phyloP scores from a whole-genome alignment of 2,797 vertebrate species.

The Lepus townsendii region DNA sequence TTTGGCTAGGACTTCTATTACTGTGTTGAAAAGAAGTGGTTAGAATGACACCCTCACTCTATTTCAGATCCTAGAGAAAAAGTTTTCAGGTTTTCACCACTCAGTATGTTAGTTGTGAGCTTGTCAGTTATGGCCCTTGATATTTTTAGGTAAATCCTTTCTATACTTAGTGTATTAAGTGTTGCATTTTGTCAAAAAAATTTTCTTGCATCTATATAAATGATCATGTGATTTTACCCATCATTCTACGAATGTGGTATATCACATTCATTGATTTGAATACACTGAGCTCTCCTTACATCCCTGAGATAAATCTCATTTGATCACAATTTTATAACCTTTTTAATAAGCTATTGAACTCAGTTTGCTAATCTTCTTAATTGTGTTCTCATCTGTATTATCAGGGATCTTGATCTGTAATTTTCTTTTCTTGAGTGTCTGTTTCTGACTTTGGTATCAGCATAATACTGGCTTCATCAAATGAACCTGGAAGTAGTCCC shows the following conservation, averaged over 20 bases:
- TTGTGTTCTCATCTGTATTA: background rate
- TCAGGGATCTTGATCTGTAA: background rate
- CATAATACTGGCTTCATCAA: background rate
- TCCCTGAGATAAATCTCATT: background rate
- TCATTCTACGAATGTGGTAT: background rate
- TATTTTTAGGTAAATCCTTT: background rate
- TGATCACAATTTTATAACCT: background rate
- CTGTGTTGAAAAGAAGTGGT: background rate
- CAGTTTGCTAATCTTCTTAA: background rate
- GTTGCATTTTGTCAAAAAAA: background rate
- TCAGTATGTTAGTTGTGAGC: background rate
- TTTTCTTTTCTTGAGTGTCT: background rate
- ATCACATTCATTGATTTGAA: background rate
- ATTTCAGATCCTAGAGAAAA: background rate
- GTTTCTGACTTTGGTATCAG: background rate
- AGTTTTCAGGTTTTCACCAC: background rate
- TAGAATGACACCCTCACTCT: background rate
- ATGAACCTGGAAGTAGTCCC: background rate
- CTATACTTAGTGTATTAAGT: background rate
- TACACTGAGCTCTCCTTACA: background rate
- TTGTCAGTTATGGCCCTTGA: background rate
- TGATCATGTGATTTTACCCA: background rate
- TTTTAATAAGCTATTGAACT: background rate
- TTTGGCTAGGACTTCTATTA: background rate
- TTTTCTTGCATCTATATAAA: background rate